phyloP scores from a whole-genome alignment of 2,888 invertebrate genomes.

The Lasioglossum morio region DNA sequence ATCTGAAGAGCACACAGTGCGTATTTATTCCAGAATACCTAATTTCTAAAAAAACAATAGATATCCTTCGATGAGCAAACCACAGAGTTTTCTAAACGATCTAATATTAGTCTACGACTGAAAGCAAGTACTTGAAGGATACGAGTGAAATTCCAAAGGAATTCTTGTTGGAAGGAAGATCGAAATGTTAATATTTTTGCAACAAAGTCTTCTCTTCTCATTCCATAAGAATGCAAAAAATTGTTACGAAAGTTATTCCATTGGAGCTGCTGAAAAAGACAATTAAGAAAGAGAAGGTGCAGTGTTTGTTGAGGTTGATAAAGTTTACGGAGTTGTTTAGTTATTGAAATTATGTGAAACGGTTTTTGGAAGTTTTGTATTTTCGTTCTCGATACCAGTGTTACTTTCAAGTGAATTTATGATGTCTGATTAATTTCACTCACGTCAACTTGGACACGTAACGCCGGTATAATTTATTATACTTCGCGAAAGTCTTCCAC shows the following conservation, averaged over 20 bases:
- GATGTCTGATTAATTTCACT: not conserved
- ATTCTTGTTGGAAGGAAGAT: constrained; percentile 41
- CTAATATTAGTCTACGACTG: constrained; percentile 18
- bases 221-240: not conserved
- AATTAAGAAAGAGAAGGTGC: not conserved
- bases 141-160: constrained; percentile 22
- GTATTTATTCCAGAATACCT: not conserved
- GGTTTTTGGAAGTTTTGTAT: not conserved
- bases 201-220: not conserved
- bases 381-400: not conserved
- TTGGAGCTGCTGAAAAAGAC: not conserved
- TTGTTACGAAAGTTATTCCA: not conserved
- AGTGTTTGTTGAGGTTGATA: not conserved
- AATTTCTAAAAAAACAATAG: not conserved
- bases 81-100: constrained; percentile 1
- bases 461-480: constrained; percentile 32
- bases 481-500: constrained; percentile 54
- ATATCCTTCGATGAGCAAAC: not conserved
- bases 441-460: not conserved
- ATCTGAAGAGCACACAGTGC: not conserved
- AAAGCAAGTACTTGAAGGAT: constrained; percentile 43
- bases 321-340: not conserved
- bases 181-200: not conserved
- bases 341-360: not conserved
- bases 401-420: not conserved